A percentile compares a stretch with the other conserved stretches of the same genome.
These are phyloP conservation scores for Nettapus auritus DNA, from an alignment of 2,113 vertebrate genomes.

Conservation along the genomic window DNA sequence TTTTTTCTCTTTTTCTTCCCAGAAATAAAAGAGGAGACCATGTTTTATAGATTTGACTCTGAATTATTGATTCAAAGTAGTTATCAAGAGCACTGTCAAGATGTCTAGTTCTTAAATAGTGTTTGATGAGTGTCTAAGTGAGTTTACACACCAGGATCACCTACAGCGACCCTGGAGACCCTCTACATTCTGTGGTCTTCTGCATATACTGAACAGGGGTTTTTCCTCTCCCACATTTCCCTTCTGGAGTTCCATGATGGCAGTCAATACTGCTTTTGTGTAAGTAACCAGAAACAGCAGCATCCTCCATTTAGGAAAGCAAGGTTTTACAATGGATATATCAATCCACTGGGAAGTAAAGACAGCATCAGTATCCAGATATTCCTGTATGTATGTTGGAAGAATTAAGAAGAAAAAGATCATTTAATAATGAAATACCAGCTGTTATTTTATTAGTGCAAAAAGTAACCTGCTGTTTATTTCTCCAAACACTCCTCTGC, in stretches of 20 bases:
- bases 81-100: neutral
- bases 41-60: neutral
- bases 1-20: neutral
- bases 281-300: neutral
- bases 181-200: fast-evolving
- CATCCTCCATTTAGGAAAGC: neutral
- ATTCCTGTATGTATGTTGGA: neutral
- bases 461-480: neutral
- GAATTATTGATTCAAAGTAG: neutral
- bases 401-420: neutral
- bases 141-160: neutral
- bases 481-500: neutral
- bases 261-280: neutral
- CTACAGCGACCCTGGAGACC: neutral
- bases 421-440: neutral
- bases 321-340: neutral
- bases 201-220: neutral
- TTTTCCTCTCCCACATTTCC: neutral
- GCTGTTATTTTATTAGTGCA: neutral
- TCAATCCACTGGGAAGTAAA: neutral
- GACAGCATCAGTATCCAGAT: neutral
- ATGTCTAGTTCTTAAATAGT: neutral
- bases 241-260: neutral
- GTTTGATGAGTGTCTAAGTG: neutral
- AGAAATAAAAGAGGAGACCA: neutral